Base-by-base conservation (phyloP, 2,113 vertebrate genomes). In the Stegastes partitus region DNA sequence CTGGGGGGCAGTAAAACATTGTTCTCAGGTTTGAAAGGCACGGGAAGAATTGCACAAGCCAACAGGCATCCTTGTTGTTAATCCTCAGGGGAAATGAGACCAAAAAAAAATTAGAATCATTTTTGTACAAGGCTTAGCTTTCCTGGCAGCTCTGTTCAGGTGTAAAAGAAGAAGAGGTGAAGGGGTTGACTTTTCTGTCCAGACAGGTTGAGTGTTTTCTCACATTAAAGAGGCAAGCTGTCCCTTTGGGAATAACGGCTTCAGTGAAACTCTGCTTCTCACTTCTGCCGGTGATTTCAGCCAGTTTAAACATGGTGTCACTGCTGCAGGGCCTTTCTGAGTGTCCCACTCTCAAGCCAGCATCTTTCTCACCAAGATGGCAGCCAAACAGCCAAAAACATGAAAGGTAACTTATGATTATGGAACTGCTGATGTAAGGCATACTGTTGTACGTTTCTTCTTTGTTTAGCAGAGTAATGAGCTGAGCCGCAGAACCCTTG, bases 1-100 rank as follows among this genome's bases (percentile, higher is more conserved):
- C 66, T 37, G 79, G 91, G 56, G 66, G 63, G 78, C 84, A 89
- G 80, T 87, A 77, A 44, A 75, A 59, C 10, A 83, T 53, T 62
- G n/a, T 31, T 37, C 6, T 28, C 45, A 34, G n/a, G 2, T 22
- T 42, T 2, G 3, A 25, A 68, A 9, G 1, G 47, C 18, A 49
- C 19, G 15, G 11, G 14, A 42, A 42, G 12, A 42, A 42, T 15
- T 4, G 15, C 39, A 42, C 12, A 42, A 8, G 14, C 39, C 11
- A n/a, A 14, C 39, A 3, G 12, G 39, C 19, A 19, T 49, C 5
- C 47, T n/a, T n/a, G 19, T 9, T 49, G 19, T n/a, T 49, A 49
- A 42, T 42, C 39, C 12, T 42, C 2, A 49, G 18, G 18, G 47
- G 19, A 49, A 49, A 49, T 49, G 7, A 49, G 44, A n/a, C 47